phyloP scores from a whole-genome alignment of 2,888 invertebrate genomes.

The Tridacna crocea region DNA sequence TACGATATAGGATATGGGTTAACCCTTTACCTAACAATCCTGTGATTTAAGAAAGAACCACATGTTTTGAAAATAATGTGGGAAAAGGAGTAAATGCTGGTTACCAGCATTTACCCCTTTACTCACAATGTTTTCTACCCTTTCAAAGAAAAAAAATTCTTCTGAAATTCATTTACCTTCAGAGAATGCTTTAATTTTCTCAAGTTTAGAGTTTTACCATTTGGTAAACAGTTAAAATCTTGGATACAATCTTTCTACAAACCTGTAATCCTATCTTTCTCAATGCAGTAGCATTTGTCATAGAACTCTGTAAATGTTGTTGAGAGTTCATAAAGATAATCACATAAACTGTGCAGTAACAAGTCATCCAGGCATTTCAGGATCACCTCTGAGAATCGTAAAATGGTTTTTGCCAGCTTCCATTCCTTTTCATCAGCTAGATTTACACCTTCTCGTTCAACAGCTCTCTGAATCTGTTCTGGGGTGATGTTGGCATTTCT shows the following conservation, averaged over 20 bases:
- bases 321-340: slow-evolving; percentile 97
- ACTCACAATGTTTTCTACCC: too few relatives aligned
- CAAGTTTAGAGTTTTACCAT: too few relatives aligned
- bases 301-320: slow-evolving; percentile 98
- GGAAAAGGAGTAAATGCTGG: too few relatives aligned
- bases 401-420: slow-evolving; percentile 92
- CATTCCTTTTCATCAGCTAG: slow-evolving; percentile 96
- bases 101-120: too few relatives aligned
- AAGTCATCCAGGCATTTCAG: slow-evolving; percentile 92
- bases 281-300: slow-evolving; percentile 98
- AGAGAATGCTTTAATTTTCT: too few relatives aligned
- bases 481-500: slow-evolving; percentile 83
- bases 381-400: slow-evolving; percentile 94
- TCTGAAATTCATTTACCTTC: too few relatives aligned
- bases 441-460: slow-evolving; percentile 88
- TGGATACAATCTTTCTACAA: slow-evolving; percentile 2
- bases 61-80: too few relatives aligned
- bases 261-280: slow-evolving; percentile 90
- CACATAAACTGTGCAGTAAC: slow-evolving; percentile 94
- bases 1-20: too few relatives aligned
- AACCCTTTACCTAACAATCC: too few relatives aligned
- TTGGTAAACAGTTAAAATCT: too few relatives aligned
- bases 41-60: too few relatives aligned
- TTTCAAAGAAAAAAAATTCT: too few relatives aligned
- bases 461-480: slow-evolving; percentile 87